Evolutionary conservation across 2,888 invertebrate species (phyloP).

Genomic region (Aporophyla nigra): DNA sequence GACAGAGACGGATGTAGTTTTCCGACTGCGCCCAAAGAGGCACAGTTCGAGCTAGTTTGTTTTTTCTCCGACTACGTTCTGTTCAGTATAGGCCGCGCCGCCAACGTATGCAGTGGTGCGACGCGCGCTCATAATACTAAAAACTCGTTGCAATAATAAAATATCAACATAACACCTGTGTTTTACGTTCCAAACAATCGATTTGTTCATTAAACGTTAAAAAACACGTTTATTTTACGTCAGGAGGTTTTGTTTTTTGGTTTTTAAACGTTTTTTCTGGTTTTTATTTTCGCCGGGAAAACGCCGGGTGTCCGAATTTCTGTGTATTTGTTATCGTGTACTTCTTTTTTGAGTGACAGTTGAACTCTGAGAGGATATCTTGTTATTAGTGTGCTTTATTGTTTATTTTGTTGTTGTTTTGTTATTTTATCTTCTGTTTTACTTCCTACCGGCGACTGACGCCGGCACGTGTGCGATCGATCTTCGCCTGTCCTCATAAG

Average conservation of each 20-base stretch:
- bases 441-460: slow-evolving; percentile 71
- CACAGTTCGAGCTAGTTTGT: slow-evolving; percentile 75
- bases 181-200: slow-evolving; percentile 64
- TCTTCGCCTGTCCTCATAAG: slow-evolving; percentile 74
- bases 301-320: slow-evolving; percentile 80
- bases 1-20: slow-evolving; percentile 79
- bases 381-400: slow-evolving; percentile 69
- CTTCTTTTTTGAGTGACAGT: slow-evolving; percentile 77
- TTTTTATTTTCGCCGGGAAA: slow-evolving; percentile 85
- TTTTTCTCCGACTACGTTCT: slow-evolving; percentile 75
- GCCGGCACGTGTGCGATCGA: slow-evolving; percentile 83
- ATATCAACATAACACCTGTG: slow-evolving; percentile 72
- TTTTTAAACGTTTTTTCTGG: slow-evolving; percentile 72
- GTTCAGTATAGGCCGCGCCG: slow-evolving; percentile 84
- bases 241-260: slow-evolving; percentile 70
- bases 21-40: slow-evolving; percentile 79
- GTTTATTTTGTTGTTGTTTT: slow-evolving; percentile 74
- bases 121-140: slow-evolving; percentile 69
- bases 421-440: slow-evolving; percentile 68
- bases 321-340: slow-evolving; percentile 76
- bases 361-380: slow-evolving; percentile 67
- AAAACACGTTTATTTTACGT: slow-evolving; percentile 56
- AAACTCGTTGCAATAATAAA: slow-evolving; percentile 69
- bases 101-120: slow-evolving; percentile 77
- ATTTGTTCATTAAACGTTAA: slow-evolving; percentile 62